These are phyloP conservation scores for Drosophila pandora DNA, from an alignment of 1,140 invertebrate genomes.

Conservation along the genomic window DNA sequence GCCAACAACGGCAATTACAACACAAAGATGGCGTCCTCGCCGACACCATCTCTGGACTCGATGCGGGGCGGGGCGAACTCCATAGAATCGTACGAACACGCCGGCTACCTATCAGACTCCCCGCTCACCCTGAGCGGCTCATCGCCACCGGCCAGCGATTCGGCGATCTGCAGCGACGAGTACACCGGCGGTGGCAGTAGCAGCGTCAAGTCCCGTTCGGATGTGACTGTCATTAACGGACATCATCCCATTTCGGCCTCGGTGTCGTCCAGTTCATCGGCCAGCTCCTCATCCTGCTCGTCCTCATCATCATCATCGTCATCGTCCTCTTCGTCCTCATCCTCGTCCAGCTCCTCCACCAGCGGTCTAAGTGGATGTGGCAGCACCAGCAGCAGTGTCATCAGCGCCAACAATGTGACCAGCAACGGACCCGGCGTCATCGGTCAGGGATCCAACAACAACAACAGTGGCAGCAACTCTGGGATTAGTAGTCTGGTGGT, in stretches of 20 bases:
- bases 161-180: constrained; percentile 89
- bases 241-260: constrained; percentile 81
- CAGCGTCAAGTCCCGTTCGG: constrained; percentile 60
- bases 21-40: constrained; percentile 86
- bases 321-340: constrained; percentile 61
- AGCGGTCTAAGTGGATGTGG: constrained; percentile 76
- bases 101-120: constrained; percentile 86
- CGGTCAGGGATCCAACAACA: constrained; percentile 33
- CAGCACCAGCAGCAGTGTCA: constrained; percentile 74
- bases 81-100: constrained; percentile 91
- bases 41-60: constrained; percentile 95
- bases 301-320: constrained; percentile 44
- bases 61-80: constrained; percentile 94
- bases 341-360: constrained; percentile 74
- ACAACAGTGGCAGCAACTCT: constrained; percentile 35
- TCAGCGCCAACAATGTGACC: constrained; percentile 51
- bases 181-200: constrained; percentile 65
- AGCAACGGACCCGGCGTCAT: constrained; percentile 74
- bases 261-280: constrained; percentile 74
- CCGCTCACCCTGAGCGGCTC: constrained; percentile 92
- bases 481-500: constrained; percentile 65
- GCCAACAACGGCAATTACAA: constrained; percentile 47
- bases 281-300: constrained; percentile 75
- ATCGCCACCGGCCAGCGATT: constrained; percentile 91
- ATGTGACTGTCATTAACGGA: constrained; percentile 70